Conservation (phyloP, 2,113 vertebrate species). For the Leucopsar rothschildi region DNA sequence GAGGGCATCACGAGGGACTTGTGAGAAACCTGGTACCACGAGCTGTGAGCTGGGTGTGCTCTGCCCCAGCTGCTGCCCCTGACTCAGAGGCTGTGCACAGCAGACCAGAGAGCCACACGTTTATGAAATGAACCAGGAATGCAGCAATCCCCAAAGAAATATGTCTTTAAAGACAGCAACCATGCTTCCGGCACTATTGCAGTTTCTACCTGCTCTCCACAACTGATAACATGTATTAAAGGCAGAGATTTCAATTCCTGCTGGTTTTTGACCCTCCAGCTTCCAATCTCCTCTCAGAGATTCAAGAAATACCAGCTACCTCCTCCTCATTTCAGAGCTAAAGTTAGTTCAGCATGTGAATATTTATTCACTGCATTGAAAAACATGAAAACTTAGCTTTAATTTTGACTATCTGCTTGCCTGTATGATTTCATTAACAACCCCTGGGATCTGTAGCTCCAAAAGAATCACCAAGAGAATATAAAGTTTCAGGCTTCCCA, state of each 20-base stretch:
- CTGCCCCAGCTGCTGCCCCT: background rate
- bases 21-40: rapidly evolving
- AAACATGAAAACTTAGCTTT: background rate
- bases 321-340: background rate
- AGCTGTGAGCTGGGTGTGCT: background rate
- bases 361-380: background rate
- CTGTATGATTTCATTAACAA: background rate
- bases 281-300: background rate
- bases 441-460: background rate
- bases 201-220: background rate
- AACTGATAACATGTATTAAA: background rate
- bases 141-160: background rate
- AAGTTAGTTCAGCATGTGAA: background rate
- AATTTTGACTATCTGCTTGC: background rate
- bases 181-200: rapidly evolving
- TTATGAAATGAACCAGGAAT: background rate
- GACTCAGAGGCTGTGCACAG: rapidly evolving
- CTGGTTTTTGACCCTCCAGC: background rate
- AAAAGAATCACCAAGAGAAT: background rate
- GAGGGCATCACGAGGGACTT: background rate
- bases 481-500: background rate
- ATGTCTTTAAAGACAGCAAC: background rate
- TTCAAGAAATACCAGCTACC: background rate
- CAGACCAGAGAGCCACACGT: background rate
- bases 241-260: background rate